Percentiles rank a stretch among this genome's conserved stretches.
Evolutionary conservation across 2,888 invertebrate species (phyloP).

Genomic region (Lamellibrachia satsuma): DNA sequence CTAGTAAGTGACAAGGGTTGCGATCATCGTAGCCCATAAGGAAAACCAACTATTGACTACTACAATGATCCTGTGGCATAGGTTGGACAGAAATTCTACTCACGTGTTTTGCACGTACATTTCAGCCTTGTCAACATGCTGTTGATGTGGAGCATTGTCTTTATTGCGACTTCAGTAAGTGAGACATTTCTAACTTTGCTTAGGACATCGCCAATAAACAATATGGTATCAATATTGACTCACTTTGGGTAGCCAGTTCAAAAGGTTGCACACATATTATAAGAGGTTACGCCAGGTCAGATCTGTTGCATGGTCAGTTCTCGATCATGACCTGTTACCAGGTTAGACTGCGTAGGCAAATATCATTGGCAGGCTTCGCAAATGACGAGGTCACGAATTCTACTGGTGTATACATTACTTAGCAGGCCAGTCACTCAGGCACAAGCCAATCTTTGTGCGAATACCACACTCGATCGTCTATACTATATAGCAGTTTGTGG

Average conservation of each 20-base stretch:
- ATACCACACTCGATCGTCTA: background rate
- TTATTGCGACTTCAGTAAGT: background rate
- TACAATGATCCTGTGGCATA: background rate
- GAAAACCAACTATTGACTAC: background rate
- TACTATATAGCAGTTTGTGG: background rate
- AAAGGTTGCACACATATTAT: background rate
- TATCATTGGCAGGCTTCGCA: background rate
- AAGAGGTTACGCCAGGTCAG: background rate
- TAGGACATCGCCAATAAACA: background rate
- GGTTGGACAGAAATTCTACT: too few relatives aligned
- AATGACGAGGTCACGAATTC: background rate
- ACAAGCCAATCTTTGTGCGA: background rate
- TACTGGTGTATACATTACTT: background rate
- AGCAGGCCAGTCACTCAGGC: background rate
- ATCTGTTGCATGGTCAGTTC: background rate
- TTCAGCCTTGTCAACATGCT: background rate
- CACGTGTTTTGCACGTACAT: too few relatives aligned
- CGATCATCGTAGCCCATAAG: background rate
- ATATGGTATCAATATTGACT: background rate
- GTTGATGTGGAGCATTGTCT: background rate
- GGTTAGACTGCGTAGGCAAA: background rate
- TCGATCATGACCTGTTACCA: background rate
- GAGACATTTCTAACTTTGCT: background rate
- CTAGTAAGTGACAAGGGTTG: too few relatives aligned
- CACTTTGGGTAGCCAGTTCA: too few relatives aligned